phyloP scores from a whole-genome alignment of 2,888 invertebrate species.

The Spodoptera picta region DNA sequence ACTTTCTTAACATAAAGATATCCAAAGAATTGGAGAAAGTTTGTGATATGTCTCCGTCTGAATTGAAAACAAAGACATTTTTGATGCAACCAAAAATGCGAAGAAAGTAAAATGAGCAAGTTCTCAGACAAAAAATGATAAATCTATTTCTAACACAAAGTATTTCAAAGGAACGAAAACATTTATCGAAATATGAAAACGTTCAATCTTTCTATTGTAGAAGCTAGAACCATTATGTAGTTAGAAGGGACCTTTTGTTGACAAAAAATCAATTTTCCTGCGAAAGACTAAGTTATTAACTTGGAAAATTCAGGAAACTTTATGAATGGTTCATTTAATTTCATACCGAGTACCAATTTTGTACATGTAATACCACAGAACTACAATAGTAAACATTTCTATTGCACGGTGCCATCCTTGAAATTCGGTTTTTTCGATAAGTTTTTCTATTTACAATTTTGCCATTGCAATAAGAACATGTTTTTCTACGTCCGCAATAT shows the following conservation, averaged over 20 bases:
- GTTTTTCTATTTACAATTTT: neutral
- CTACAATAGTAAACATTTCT: too few relatives aligned
- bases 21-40: conserved; percentile 38
- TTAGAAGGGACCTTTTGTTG: conserved; percentile 26
- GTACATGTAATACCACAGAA: conserved; percentile 11
- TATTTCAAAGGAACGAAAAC: conserved; percentile 10
- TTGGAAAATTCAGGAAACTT: conserved; percentile 18
- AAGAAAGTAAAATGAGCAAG: too few relatives aligned
- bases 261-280: conserved; percentile 14
- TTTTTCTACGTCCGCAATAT: neutral
- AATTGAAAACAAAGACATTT: conserved; percentile 3
- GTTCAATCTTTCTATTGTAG: conserved; percentile 21
- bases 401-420: too few relatives aligned
- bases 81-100: too few relatives aligned
- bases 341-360: conserved; percentile 7
- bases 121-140: neutral
- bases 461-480: conserved; percentile 1
- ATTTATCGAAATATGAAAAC: conserved; percentile 34
- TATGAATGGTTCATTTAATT: conserved; percentile 3
- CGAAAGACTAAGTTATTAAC: conserved; percentile 17
- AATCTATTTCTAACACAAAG: conserved; percentile 1
- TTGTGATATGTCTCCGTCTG: neutral
- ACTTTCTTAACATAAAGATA: conserved; percentile 22
- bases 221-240: conserved; percentile 30
- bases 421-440: neutral